Evolutionary conservation across 2,888 invertebrate species (phyloP).

Genomic region (Schizaphis graminum): DNA sequence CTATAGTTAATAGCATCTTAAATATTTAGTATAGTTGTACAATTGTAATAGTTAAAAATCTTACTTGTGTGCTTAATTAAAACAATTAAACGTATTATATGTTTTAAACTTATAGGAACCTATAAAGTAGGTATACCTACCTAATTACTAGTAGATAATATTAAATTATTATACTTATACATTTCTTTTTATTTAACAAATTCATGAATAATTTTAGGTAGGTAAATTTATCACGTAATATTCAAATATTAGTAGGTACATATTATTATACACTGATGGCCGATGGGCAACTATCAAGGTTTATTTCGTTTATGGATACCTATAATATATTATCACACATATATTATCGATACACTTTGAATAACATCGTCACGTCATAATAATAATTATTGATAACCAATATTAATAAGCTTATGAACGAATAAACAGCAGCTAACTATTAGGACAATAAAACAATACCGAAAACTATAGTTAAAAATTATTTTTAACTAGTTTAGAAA

Average conservation of each 20-base stretch:
- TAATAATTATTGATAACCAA: background rate
- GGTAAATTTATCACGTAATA: background rate
- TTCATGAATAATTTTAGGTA: background rate
- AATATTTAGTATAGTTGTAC: background rate
- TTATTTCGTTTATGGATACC: background rate
- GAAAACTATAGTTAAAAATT: background rate
- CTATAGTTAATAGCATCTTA: background rate
- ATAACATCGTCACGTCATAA: background rate
- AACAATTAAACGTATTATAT: background rate
- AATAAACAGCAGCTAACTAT: background rate
- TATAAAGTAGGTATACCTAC: too few species aligned
- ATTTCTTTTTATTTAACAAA: background rate
- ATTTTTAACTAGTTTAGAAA: background rate
- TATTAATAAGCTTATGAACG: background rate
- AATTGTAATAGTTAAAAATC: background rate
- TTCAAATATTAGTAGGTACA: background rate
- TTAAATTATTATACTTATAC: background rate
- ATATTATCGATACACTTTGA: background rate
- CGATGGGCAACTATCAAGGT: background rate
- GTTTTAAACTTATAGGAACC: background rate
- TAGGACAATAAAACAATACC: background rate
- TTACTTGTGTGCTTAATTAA: background rate
- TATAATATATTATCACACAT: background rate
- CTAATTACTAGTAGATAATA: background rate
- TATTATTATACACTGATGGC: background rate